Conservation (phyloP, 2,797 vertebrate genomes). For the Neosilurus hyrtlii region DNA sequence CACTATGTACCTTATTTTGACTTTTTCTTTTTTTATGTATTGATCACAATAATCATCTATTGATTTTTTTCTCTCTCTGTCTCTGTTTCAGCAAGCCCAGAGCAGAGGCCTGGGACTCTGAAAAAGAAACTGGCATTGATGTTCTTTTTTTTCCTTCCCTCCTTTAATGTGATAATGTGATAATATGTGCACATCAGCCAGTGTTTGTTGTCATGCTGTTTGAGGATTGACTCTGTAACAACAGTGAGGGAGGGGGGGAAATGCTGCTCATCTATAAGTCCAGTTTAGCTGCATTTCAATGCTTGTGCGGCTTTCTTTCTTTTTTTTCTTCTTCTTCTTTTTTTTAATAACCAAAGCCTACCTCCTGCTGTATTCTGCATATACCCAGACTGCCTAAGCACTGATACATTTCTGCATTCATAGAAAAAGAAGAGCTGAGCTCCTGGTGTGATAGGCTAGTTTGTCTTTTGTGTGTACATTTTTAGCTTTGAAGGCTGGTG, state of each 20-base stretch:
- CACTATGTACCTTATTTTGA: constrained; percentile 1
- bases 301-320: neutral
- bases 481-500: constrained; percentile 39
- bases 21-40: neutral
- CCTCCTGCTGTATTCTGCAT: neutral
- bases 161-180: constrained; percentile 20
- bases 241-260: constrained; percentile 9
- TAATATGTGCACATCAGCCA: constrained; percentile 14
- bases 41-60: constrained; percentile 16
- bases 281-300: constrained; percentile 19
- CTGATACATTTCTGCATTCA: neutral
- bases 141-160: neutral
- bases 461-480: constrained; percentile 56
- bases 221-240: neutral
- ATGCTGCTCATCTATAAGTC: constrained; percentile 12
- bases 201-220: constrained; percentile 30
- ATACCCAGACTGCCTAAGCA: constrained; percentile 14
- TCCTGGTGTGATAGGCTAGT: neutral
- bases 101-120: neutral
- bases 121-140: neutral
- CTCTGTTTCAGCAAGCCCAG: neutral
- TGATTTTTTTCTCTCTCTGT: neutral
- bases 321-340: neutral
- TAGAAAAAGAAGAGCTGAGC: constrained; percentile 4
- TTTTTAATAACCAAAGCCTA: neutral